Evolutionary conservation across 2,797 vertebrate species (phyloP).

Genomic region (Euphonia xanthogaster): DNA sequence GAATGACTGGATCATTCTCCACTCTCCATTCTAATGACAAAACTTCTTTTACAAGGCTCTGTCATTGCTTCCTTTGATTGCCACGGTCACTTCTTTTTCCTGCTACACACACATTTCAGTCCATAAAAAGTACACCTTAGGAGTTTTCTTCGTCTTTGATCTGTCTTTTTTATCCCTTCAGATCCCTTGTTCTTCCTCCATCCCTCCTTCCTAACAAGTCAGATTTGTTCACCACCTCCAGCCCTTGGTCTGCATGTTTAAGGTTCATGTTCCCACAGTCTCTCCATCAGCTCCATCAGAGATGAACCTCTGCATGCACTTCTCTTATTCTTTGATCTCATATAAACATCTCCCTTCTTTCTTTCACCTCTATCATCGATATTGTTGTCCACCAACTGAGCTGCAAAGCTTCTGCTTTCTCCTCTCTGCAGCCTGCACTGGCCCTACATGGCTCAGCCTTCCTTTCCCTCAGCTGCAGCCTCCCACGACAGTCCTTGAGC

Average conservation of each 20-base stretch:
- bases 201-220: neutral
- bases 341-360: neutral
- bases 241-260: neutral
- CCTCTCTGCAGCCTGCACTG: neutral
- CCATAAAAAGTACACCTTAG: neutral
- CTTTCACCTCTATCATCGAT: neutral
- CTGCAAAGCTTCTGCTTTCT: neutral
- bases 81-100: neutral
- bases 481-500: neutral
- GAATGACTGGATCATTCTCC: neutral
- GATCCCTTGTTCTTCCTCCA: neutral
- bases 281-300: neutral
- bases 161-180: neutral
- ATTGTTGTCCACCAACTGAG: neutral
- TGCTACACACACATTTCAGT: neutral
- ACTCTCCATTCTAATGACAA: neutral
- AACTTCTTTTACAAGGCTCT: neutral
- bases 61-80: neutral
- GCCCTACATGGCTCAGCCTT: neutral
- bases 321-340: neutral
- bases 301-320: neutral
- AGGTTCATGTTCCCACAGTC: neutral
- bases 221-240: neutral
- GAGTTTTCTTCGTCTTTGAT: neutral
- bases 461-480: neutral